These are phyloP conservation scores for Callipepla californica DNA, from an alignment of 2,113 vertebrate species.

Conservation along the genomic window DNA sequence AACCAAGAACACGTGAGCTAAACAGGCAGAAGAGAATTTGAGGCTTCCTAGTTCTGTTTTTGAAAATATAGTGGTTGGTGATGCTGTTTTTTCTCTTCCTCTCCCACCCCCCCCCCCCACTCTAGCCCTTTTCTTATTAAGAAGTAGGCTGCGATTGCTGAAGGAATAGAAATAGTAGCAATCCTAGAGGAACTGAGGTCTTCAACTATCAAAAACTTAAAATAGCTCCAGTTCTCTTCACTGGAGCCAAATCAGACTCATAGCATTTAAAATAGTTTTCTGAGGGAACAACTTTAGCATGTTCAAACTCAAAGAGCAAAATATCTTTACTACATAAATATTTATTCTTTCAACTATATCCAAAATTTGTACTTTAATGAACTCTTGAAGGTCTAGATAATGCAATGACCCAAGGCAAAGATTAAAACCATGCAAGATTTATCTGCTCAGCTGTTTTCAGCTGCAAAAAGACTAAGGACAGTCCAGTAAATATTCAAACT, in stretches of 20 bases:
- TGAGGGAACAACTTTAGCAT: not conserved
- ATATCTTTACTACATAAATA: not conserved
- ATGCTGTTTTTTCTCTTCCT: not conserved
- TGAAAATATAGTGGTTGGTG: not conserved
- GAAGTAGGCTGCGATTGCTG: not conserved
- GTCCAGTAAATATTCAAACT: not conserved
- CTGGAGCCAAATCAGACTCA: not conserved
- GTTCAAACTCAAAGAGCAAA: not conserved
- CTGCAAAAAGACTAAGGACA: not conserved
- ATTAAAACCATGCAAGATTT: not conserved
- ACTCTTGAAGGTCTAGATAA: not conserved
- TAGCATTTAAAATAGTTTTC: not conserved
- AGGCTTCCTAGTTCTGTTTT: not conserved
- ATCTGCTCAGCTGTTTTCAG: not conserved
- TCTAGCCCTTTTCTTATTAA: not conserved
- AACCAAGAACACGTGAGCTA: not conserved
- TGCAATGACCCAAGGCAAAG: not conserved
- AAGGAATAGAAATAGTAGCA: not conserved
- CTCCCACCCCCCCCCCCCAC: no score
- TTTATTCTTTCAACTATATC: constrained; percentile 15
- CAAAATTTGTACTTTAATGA: constrained; percentile 16
- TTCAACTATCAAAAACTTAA: not conserved
- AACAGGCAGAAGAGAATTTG: not conserved
- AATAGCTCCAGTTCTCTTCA: not conserved
- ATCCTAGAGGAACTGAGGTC: not conserved